Evolutionary conservation across 2,888 invertebrate species (phyloP), one percentile per base, ranked within the genome.

Genomic region (Tholera decimalis): DNA sequence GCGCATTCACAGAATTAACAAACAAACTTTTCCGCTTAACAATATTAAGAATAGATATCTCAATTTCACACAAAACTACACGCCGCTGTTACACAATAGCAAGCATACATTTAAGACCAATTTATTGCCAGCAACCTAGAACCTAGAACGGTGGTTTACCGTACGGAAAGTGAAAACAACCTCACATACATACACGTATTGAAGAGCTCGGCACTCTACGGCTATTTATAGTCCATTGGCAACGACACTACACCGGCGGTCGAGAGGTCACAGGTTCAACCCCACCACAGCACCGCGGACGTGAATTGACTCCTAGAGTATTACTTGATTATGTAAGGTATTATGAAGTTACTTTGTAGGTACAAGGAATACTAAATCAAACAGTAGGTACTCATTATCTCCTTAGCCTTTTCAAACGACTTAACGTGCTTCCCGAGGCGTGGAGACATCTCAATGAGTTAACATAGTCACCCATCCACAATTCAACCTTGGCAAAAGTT

Each of bases 261-360:
- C 49, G 28, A 66, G 56, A 66, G 66, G 67, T 66, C 67, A 49
- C 13, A 49, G 33, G 43, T 57, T 66, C n/a, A n/a, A 9, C 67
- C 65, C 67, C 67, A 56, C 65, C 56, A 30, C 15, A 7, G 26
- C 33, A 22, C 18, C 11, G 35, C 37, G 8, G 44, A 35, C 56
- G 47, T 56, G 66, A 26, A 22, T 18, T 6, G 66, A 66, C 39
- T 47, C 18, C 13, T 18, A 49, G 22, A 35, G 5, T 28, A 1
- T 66, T 56, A 66, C 41, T 57, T 67, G 28, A 47, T 47, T 39
- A 3, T 28, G 33, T 35, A 15, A 15, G 43, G 6, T 9, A 35
- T 28, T 47, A 1, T 35, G 26, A 28, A 8, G 18, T n/a, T 8
- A 0, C 9, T 6, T 54, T 22, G 28, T n/a, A 26, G 26, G 28